Evolutionary conservation across 2,888 invertebrate species (phyloP).

Genomic region (Aphelenchoides bicaudatus): DNA sequence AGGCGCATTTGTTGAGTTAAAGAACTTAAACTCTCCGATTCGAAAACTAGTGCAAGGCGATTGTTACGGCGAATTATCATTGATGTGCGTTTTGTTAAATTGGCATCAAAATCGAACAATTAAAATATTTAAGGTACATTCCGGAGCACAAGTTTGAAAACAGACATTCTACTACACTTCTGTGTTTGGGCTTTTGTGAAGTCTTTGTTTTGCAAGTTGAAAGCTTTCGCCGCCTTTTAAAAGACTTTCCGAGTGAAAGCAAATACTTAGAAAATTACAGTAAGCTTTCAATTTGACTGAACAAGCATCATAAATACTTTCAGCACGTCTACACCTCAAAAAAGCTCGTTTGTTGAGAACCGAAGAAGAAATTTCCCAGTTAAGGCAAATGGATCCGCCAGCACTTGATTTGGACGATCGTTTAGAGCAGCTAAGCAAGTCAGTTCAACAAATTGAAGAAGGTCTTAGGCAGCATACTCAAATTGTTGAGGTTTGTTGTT

Average conservation of each 20-base stretch:
- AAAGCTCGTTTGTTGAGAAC: neutral
- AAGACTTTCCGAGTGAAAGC: conserved; percentile 20
- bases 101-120: too few species aligned
- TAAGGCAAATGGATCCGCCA: neutral
- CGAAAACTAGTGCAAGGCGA: conserved; percentile 1
- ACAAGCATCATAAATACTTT: neutral
- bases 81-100: too few species aligned
- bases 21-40: conserved; percentile 5
- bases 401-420: conserved; percentile 9
- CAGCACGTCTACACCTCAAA: conserved; percentile 7
- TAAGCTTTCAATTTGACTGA: neutral
- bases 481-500: neutral
- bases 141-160: conserved; percentile 20
- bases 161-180: conserved; percentile 12
- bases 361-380: conserved; percentile 9
- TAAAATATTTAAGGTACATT: too few species aligned
- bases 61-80: conserved; percentile 22
- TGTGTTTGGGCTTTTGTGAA: conserved; percentile 24
- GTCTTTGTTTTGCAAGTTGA: conserved; percentile 24
- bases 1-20: conserved; percentile 18
- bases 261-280: conserved; percentile 20
- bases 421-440: neutral
- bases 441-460: neutral
- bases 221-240: conserved; percentile 15
- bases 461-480: neutral